A percentile compares a stretch with the other conserved stretches of the same genome.
These are phyloP conservation scores for Holocentrus rufus DNA, from an alignment of 2,797 vertebrate species.

Conservation along the genomic window DNA sequence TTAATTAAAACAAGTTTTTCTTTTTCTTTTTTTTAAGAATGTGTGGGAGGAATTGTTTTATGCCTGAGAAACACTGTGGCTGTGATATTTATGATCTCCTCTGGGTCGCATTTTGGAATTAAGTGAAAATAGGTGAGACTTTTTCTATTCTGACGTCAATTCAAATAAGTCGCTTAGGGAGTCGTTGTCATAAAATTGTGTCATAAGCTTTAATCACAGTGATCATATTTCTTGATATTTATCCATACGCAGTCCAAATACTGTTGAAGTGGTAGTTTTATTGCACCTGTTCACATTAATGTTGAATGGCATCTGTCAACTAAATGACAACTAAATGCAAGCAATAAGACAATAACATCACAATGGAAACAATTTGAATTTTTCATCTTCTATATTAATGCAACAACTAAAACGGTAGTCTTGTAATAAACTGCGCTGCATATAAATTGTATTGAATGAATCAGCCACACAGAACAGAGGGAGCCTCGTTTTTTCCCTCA, in stretches of 20 bases:
- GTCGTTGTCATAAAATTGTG: too few relatives aligned
- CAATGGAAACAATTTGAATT: too few relatives aligned
- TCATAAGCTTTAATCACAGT: background rate
- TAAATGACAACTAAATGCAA: too few relatives aligned
- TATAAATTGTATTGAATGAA: too few relatives aligned
- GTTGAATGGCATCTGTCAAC: background rate
- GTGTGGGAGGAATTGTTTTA: constrained; percentile 5
- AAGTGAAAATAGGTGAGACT: background rate
- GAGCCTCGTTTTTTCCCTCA: background rate
- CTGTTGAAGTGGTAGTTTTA: too few relatives aligned
- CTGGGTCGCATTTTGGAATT: background rate
- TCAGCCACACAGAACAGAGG: too few relatives aligned
- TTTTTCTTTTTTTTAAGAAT: background rate
- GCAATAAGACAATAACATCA: too few relatives aligned
- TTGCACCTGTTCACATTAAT: background rate
- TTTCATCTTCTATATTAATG: background rate
- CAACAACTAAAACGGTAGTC: background rate
- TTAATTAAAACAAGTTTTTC: background rate
- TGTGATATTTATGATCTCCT: background rate
- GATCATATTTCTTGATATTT: background rate
- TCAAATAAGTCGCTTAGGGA: background rate
- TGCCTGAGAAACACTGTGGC: background rate
- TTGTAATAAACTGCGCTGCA: background rate
- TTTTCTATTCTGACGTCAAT: background rate
- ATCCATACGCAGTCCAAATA: background rate